Evolutionary conservation across 2,888 invertebrate genomes (phyloP).

Genomic region (Netelia inedita): DNA sequence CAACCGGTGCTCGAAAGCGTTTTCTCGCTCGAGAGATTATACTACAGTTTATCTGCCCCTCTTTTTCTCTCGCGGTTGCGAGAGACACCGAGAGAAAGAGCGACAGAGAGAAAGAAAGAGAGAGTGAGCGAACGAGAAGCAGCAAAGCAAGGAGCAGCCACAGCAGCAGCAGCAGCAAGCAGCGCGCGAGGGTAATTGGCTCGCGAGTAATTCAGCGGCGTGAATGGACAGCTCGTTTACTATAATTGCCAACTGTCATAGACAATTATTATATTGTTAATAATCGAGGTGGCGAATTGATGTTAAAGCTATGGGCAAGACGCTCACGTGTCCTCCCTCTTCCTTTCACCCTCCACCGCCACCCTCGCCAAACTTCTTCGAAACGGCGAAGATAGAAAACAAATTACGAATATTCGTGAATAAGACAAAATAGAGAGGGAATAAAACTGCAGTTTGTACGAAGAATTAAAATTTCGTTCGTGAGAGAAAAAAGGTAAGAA

Average conservation of each 20-base stretch:
- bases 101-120: conserved; percentile 19
- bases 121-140: conserved; percentile 47
- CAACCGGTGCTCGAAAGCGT: conserved; percentile 48
- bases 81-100: conserved; percentile 39
- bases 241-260: conserved; percentile 66
- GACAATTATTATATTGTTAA: conserved; percentile 67
- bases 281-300: conserved; percentile 49
- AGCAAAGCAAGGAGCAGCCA: conserved; percentile 44
- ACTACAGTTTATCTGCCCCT: conserved; percentile 15
- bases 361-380: background rate
- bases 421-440: background rate
- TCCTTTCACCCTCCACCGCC: background rate
- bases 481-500: background rate
- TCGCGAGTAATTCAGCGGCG: conserved; percentile 64
- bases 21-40: conserved; percentile 64
- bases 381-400: background rate
- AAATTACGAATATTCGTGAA: background rate
- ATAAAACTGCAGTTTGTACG: background rate
- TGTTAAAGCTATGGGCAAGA: conserved; percentile 31
- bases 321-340: conserved; percentile 21
- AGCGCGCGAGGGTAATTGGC: conserved; percentile 59
- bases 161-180: conserved; percentile 21
- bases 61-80: conserved; percentile 56
- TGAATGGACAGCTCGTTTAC: conserved; percentile 68
- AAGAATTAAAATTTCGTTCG: background rate